phyloP scores from a whole-genome alignment of 2,113 vertebrate species.

The Brevimyrus niger region DNA sequence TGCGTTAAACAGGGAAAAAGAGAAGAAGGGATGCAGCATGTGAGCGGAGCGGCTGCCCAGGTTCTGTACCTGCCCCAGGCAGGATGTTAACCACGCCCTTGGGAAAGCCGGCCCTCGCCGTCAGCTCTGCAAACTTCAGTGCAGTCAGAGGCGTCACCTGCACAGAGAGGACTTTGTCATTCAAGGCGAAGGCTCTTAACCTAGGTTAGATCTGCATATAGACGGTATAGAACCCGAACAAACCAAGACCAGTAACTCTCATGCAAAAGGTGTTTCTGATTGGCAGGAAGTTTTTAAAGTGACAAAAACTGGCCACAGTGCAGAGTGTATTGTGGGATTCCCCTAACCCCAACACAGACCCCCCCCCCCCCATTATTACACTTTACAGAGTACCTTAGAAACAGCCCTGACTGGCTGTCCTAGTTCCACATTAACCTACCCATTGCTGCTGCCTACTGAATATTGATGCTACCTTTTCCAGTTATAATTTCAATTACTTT shows the following conservation, averaged over 20 bases:
- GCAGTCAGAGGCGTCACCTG: slow-evolving; percentile 81
- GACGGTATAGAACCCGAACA: neutral
- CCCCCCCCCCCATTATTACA: neutral
- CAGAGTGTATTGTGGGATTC: neutral
- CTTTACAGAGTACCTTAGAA: too few relatives aligned
- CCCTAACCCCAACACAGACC: neutral
- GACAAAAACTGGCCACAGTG: neutral
- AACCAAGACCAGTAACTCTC: neutral
- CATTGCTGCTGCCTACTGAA: neutral
- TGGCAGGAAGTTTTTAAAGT: neutral
- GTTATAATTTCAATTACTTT: neutral
- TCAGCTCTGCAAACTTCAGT: slow-evolving; percentile 76
- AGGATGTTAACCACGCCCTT: slow-evolving; percentile 76
- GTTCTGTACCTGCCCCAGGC: slow-evolving; percentile 66
- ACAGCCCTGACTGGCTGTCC: neutral
- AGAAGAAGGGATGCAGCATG: neutral
- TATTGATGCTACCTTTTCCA: neutral
- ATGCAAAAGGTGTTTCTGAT: neutral
- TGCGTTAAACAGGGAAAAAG: neutral
- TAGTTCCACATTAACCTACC: neutral
- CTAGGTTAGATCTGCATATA: neutral
- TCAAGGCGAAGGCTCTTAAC: neutral
- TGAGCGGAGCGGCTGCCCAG: neutral
- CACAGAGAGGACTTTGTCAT: neutral
- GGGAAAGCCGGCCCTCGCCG: slow-evolving; percentile 68